Percentiles rank a stretch among this genome's conserved stretches.
Evolutionary conservation across 2,888 invertebrate species (phyloP).

Genomic region (Idaea aversata): DNA sequence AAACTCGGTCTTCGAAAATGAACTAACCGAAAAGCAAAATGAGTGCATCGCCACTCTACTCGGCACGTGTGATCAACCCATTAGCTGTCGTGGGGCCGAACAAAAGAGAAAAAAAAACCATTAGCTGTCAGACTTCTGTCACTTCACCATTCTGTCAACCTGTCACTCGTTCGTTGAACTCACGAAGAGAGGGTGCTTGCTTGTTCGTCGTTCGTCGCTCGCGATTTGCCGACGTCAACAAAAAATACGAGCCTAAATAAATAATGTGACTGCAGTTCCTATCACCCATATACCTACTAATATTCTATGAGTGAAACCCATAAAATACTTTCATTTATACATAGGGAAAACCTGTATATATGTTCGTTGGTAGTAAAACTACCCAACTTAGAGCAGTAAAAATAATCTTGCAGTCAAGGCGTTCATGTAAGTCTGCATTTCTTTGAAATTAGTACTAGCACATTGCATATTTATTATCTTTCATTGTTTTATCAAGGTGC

Average conservation of each 20-base stretch:
- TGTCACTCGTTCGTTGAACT: neutral
- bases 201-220: neutral
- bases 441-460: neutral
- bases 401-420: neutral
- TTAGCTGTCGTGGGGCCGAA: no score
- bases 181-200: neutral
- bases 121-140: neutral
- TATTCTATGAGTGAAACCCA: neutral
- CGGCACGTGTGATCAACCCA: no score
- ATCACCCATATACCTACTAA: neutral
- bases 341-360: neutral
- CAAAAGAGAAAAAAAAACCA: no score
- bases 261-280: neutral
- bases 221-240: slow-evolving; percentile 13
- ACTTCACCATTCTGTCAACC: neutral
- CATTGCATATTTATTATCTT: neutral
- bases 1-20: no score
- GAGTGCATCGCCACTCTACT: no score
- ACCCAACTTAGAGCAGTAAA: neutral
- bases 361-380: neutral
- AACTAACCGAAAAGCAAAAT: no score
- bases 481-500: neutral
- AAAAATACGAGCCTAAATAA: neutral
- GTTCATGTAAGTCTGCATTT: neutral
- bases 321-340: neutral